Evolutionary conservation across 1,140 invertebrate species (phyloP).

Genomic region (Chrysoperla carnea): DNA sequence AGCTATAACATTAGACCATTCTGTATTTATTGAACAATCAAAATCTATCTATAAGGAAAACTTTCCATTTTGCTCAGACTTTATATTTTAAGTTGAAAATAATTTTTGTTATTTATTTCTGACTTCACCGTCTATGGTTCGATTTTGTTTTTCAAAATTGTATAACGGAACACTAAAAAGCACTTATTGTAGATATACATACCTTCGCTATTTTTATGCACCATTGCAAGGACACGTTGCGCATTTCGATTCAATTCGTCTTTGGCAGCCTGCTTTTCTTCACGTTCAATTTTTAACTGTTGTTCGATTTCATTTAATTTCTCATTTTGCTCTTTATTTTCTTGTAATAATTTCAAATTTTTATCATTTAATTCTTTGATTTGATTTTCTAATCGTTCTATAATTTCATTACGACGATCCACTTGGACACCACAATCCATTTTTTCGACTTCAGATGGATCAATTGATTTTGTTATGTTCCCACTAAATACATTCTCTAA

Average conservation of each 20-base stretch:
- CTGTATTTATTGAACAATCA: no score
- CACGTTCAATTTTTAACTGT: conserved; percentile 39
- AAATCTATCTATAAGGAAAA: no score
- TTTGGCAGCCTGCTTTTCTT: conserved; percentile 48
- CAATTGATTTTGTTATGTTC: conserved; percentile 21
- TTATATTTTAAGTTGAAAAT: no score
- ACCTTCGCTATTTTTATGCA: no score
- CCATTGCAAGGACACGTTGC: conserved; percentile 46
- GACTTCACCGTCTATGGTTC: no score
- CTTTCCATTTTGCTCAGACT: no score
- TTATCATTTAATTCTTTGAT: conserved; percentile 25
- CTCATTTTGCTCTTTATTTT: conserved; percentile 22
- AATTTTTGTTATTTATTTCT: no score
- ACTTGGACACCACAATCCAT: conserved; percentile 40
- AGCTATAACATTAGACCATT: no score
- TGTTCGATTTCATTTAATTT: conserved; percentile 27
- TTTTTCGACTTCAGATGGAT: conserved; percentile 17
- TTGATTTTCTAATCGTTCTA: conserved; percentile 35
- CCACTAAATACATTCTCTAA: conserved; percentile 50
- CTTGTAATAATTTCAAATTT: conserved; percentile 15
- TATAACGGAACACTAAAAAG: no score
- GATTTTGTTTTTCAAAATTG: no score
- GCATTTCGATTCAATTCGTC: conserved; percentile 54
- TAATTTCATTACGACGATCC: conserved; percentile 38
- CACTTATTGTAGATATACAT: no score